Conservation (phyloP, 2,888 invertebrate species). For the Tortricodes alternella region DNA sequence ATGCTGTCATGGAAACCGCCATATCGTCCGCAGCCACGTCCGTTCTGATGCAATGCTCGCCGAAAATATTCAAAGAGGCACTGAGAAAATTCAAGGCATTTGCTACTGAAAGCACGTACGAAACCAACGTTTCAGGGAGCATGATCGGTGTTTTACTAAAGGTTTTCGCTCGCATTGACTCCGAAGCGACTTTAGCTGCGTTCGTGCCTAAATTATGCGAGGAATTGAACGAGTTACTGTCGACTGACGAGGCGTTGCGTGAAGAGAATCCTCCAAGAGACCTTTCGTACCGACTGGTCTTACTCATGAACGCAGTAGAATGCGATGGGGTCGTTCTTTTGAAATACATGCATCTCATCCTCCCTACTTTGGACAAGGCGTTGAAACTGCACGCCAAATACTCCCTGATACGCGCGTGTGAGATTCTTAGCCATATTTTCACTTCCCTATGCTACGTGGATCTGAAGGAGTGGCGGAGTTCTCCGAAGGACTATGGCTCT, state of each 20-base stretch:
- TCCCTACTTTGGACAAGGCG: slow-evolving; percentile 86
- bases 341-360: slow-evolving; percentile 85
- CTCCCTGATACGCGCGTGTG: slow-evolving; percentile 84
- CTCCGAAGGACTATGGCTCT: slow-evolving; percentile 82
- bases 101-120: slow-evolving; percentile 88
- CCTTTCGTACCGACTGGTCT: slow-evolving; percentile 88
- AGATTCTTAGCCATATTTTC: slow-evolving; percentile 83
- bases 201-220: slow-evolving; percentile 89
- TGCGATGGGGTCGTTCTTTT: slow-evolving; percentile 85
- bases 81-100: slow-evolving; percentile 89
- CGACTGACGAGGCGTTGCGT: slow-evolving; percentile 85
- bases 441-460: slow-evolving; percentile 84
- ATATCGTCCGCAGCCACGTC: slow-evolving; percentile 86
- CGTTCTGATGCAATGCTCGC: slow-evolving; percentile 88
- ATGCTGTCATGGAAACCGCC: slow-evolving; percentile 87
- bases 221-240: slow-evolving; percentile 83
- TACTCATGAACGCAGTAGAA: slow-evolving; percentile 88
- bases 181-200: slow-evolving; percentile 86
- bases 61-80: slow-evolving; percentile 84
- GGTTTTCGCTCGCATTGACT: slow-evolving; percentile 85
- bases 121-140: slow-evolving; percentile 92
- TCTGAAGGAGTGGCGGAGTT: slow-evolving; percentile 85
- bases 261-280: slow-evolving; percentile 91
- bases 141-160: slow-evolving; percentile 89
- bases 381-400: slow-evolving; percentile 87